These are phyloP conservation scores for Pleuronectes platessa DNA, from an alignment of 2,113 vertebrate genomes.

Conservation along the genomic window DNA sequence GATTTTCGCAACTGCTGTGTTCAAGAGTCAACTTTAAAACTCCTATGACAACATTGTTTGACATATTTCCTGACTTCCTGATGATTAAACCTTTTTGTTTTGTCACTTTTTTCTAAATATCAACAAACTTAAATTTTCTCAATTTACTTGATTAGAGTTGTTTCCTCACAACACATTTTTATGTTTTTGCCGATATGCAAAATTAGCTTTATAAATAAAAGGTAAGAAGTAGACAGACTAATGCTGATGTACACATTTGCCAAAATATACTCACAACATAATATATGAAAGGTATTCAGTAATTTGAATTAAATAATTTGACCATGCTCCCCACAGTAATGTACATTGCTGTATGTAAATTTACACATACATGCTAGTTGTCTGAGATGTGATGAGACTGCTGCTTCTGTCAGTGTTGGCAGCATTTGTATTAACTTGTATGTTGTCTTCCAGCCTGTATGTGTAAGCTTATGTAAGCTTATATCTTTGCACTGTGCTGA, in stretches of 20 bases:
- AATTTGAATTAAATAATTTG: too few species aligned
- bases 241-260: neutral
- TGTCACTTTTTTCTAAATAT: too few species aligned
- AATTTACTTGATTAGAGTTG: neutral
- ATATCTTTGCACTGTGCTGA: slow-evolving; percentile 52
- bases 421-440: slow-evolving; percentile 4
- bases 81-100: too few species aligned
- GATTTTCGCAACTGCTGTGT: too few species aligned
- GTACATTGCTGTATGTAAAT: neutral
- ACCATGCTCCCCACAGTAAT: neutral
- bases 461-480: slow-evolving; percentile 2
- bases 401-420: neutral
- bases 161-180: too few species aligned
- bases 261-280: too few species aligned
- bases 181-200: neutral
- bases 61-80: too few species aligned
- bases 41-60: too few species aligned
- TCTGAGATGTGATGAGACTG: neutral
- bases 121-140: too few species aligned
- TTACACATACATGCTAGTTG: neutral
- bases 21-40: too few species aligned
- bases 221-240: neutral
- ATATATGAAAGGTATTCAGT: too few species aligned
- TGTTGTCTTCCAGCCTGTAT: neutral
- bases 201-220: neutral